phyloP scores from a whole-genome alignment of 2,797 vertebrate species.

The Rhinogobio ventralis region DNA sequence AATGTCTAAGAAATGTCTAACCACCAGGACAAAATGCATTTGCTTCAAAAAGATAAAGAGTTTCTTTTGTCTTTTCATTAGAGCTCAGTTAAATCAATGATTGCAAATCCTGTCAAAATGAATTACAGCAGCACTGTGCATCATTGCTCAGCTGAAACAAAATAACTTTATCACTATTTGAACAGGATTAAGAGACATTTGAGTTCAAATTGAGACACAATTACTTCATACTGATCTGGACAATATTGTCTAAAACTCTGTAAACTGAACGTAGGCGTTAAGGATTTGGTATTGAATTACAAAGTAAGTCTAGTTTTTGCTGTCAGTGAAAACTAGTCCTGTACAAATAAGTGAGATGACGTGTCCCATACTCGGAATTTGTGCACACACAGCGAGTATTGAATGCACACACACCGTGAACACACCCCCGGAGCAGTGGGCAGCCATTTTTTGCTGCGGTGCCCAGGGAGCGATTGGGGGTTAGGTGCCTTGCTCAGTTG shows the following conservation, averaged over 20 bases:
- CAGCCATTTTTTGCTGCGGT: too few relatives aligned
- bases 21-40: not conserved
- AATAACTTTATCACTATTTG: not conserved
- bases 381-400: too few relatives aligned
- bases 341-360: too few relatives aligned
- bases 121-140: not conserved
- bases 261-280: not conserved
- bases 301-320: not conserved
- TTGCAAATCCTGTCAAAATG: not conserved
- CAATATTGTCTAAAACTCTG: not conserved
- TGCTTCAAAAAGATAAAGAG: not conserved
- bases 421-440: too few relatives aligned
- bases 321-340: not conserved
- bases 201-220: not conserved
- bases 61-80: not conserved
- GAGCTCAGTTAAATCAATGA: constrained; percentile 8
- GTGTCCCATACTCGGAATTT: too few relatives aligned
- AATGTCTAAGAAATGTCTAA: not conserved
- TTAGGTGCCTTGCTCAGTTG: too few relatives aligned
- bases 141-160: not conserved
- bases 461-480: too few relatives aligned
- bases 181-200: not conserved
- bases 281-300: not conserved
- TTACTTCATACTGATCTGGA: not conserved
- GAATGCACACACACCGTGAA: too few relatives aligned